phyloP scores from a whole-genome alignment of 2,113 vertebrate genomes.

The Burhinus oedicnemus region DNA sequence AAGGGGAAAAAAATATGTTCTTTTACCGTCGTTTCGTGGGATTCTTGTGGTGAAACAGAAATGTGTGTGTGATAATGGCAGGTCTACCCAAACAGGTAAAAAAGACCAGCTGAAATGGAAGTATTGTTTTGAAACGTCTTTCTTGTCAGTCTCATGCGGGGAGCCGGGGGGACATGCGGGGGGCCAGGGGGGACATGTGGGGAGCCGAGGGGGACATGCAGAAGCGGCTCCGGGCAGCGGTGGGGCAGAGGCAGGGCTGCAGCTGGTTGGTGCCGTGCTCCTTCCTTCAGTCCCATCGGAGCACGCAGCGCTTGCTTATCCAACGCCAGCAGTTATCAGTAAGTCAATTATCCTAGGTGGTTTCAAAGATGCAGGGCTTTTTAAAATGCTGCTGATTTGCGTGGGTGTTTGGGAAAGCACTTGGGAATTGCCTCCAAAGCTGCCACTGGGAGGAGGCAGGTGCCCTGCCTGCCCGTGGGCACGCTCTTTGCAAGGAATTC shows the following conservation, averaged over 20 bases:
- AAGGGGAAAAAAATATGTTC: not conserved
- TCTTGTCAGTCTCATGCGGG: not conserved
- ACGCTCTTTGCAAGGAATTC: not conserved
- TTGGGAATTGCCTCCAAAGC: not conserved
- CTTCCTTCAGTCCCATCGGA: not conserved
- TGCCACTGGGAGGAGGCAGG: not conserved
- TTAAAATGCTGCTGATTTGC: not conserved
- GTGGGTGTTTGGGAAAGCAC: not conserved
- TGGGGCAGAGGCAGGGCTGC: not conserved
- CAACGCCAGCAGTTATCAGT: not conserved
- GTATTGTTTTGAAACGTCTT: not conserved
- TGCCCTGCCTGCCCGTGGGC: not conserved
- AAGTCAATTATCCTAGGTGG: not conserved
- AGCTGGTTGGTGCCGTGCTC: not conserved
- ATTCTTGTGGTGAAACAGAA: not conserved
- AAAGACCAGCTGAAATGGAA: not conserved
- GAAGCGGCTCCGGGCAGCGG: not conserved
- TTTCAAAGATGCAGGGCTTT: not conserved
- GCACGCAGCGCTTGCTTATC: not conserved
- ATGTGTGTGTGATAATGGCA: not conserved
- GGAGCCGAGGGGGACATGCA: not conserved
- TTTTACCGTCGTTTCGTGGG: not conserved
- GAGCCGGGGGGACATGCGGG: not conserved
- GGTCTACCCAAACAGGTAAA: not conserved
- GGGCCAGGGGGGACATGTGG: not conserved